These are phyloP conservation scores for Cyphomyrmex costatus DNA, from an alignment of 1,140 invertebrate species.

Conservation along the genomic window DNA sequence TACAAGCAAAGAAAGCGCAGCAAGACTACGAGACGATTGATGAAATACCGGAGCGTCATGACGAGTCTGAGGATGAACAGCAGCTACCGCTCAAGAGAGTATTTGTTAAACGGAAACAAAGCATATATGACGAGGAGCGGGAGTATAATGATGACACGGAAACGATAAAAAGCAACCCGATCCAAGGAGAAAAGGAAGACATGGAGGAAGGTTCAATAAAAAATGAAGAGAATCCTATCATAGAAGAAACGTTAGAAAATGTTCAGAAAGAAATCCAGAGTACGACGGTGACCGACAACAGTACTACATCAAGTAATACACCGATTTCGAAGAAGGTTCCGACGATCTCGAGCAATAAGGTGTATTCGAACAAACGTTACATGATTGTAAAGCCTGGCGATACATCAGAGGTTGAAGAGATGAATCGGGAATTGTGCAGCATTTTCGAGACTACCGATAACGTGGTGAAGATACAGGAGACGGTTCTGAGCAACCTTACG, in stretches of 20 bases:
- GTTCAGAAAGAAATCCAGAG: constrained; percentile 45
- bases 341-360: constrained; percentile 77
- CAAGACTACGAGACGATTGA: constrained; percentile 83
- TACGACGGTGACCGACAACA: background rate
- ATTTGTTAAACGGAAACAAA: constrained; percentile 85
- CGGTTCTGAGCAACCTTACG: constrained; percentile 81
- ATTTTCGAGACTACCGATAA: constrained; percentile 84
- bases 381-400: constrained; percentile 80
- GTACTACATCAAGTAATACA: background rate
- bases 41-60: constrained; percentile 85
- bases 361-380: constrained; percentile 83
- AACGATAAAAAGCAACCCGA: background rate
- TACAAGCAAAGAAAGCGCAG: constrained; percentile 83
- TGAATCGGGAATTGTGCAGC: constrained; percentile 83
- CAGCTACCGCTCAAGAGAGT: constrained; percentile 85
- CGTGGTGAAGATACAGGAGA: constrained; percentile 85
- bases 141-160: constrained; percentile 81
- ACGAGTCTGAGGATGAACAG: constrained; percentile 85
- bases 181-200: constrained; percentile 36
- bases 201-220: background rate
- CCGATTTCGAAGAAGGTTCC: constrained; percentile 50
- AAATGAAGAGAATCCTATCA: background rate
- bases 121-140: constrained; percentile 85
- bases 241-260: constrained; percentile 52
- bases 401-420: constrained; percentile 82